A percentile compares a stretch with the other conserved stretches of the same genome.
Conservation (phyloP, 1,140 invertebrate genomes). For the Drosophila ananassae region DNA sequence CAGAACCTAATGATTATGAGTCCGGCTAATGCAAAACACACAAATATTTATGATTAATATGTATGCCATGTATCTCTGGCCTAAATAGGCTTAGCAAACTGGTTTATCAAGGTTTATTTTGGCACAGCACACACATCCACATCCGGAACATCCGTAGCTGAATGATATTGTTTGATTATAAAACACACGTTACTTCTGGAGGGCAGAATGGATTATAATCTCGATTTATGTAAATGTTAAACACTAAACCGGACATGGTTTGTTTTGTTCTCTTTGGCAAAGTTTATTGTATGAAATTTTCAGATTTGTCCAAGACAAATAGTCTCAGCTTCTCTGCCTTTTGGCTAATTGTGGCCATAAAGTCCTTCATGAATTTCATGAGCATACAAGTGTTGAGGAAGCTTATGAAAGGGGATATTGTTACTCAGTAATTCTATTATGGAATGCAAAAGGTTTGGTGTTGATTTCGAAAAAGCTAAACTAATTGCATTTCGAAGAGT, state of each 20-base stretch:
- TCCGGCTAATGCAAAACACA: slow-evolving; percentile 49
- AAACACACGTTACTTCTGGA: slow-evolving; percentile 19
- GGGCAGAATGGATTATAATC: slow-evolving; percentile 9
- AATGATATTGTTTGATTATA: slow-evolving; percentile 52
- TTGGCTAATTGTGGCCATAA: slow-evolving; percentile 34
- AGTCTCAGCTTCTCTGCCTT: slow-evolving; percentile 5
- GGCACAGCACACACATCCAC: slow-evolving; percentile 35
- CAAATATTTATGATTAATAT: slow-evolving; percentile 59
- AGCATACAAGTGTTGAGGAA: slow-evolving; percentile 18
- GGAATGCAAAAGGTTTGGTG: slow-evolving; percentile 7
- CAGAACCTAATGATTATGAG: slow-evolving; percentile 60
- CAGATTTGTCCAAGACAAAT: slow-evolving; percentile 10
- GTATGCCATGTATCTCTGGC: slow-evolving; percentile 34
- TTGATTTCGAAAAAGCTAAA: neutral
- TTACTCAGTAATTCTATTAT: neutral
- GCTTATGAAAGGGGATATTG: neutral
- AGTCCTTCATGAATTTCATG: slow-evolving; percentile 33
- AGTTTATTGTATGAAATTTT: slow-evolving; percentile 24
- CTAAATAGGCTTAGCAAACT: slow-evolving; percentile 65
- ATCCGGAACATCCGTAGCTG: neutral
- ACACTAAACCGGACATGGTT: slow-evolving; percentile 1
- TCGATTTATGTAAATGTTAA: slow-evolving; percentile 45
- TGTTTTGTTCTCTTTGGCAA: neutral
- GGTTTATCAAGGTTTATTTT: slow-evolving; percentile 56
- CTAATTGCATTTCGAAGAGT: slow-evolving; percentile 20